A percentile compares a stretch with the other conserved stretches of the same genome.
Conservation (phyloP, 1,140 invertebrate genomes). For the Apocrypta bakeri region DNA sequence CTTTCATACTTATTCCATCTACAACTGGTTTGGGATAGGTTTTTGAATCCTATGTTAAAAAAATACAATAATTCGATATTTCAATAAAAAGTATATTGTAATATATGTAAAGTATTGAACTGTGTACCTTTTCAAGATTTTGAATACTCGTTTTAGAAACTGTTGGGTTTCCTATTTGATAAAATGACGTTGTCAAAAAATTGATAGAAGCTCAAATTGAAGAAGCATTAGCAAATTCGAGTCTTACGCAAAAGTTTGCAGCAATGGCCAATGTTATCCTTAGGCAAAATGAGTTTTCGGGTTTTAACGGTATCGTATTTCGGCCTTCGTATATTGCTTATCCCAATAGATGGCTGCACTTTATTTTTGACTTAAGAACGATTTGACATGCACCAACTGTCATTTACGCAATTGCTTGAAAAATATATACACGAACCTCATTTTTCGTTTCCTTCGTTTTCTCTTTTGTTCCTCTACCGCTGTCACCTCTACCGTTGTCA, state of each 20-base stretch:
- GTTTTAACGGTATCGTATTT: constrained; percentile 41
- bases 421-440: constrained; percentile 12
- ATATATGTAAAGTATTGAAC: too few species aligned
- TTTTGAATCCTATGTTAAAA: not conserved
- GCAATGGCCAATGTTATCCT: constrained; percentile 49
- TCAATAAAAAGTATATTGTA: too few species aligned
- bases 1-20: constrained; percentile 6
- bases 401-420: not conserved
- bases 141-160: constrained; percentile 5
- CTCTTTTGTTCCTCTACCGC: not conserved
- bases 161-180: constrained; percentile 22
- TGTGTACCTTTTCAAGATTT: constrained; percentile 27
- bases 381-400: too few species aligned
- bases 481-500: too few species aligned
- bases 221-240: not conserved
- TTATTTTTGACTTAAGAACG: not conserved
- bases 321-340: constrained; percentile 55
- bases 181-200: not conserved
- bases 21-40: not conserved
- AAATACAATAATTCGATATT: not conserved
- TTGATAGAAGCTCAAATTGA: not conserved
- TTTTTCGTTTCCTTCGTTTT: not conserved
- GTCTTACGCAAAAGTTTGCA: constrained; percentile 50
- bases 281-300: constrained; percentile 52
- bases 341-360: constrained; percentile 41